phyloP scores from a whole-genome alignment of 2,888 invertebrate genomes.

The Leucania comma region DNA sequence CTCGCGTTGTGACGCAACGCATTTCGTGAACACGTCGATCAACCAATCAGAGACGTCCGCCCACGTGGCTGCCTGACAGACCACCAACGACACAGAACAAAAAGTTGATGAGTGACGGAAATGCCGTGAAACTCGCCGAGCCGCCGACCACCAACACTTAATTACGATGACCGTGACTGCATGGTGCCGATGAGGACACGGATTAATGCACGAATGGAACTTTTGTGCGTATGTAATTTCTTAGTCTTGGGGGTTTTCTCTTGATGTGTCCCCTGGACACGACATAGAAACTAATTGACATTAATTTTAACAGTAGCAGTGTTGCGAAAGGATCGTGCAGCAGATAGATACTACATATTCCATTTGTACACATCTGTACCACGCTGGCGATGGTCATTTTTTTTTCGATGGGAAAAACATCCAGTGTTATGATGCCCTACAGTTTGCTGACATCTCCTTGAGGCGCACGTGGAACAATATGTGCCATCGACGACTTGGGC shows the following conservation, averaged over 20 bases:
- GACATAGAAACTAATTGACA: background rate
- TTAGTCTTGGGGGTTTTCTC: too few relatives aligned
- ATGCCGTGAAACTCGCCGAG: slow-evolving; percentile 34
- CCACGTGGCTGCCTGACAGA: slow-evolving; percentile 15
- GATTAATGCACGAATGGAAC: background rate
- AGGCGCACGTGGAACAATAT: too few relatives aligned
- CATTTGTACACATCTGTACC: background rate
- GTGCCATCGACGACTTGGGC: too few relatives aligned
- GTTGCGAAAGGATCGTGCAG: too few relatives aligned
- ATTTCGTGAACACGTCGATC: slow-evolving; percentile 1
- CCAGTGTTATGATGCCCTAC: too few relatives aligned
- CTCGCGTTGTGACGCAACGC: slow-evolving; percentile 13
- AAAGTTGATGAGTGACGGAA: slow-evolving; percentile 52
- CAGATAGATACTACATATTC: background rate
- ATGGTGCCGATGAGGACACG: background rate
- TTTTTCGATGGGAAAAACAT: too few relatives aligned
- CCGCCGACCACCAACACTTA: background rate
- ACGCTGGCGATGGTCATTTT: too few relatives aligned
- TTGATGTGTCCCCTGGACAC: too few relatives aligned
- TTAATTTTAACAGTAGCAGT: background rate
- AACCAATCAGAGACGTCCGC: slow-evolving; percentile 13
- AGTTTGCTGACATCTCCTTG: too few relatives aligned
- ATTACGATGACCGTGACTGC: slow-evolving; percentile 10
- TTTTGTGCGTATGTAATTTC: background rate
- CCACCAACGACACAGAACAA: slow-evolving; percentile 56